These are phyloP conservation scores for Druceiella hillmani DNA, from an alignment of 2,888 invertebrate species.

Conservation along the genomic window DNA sequence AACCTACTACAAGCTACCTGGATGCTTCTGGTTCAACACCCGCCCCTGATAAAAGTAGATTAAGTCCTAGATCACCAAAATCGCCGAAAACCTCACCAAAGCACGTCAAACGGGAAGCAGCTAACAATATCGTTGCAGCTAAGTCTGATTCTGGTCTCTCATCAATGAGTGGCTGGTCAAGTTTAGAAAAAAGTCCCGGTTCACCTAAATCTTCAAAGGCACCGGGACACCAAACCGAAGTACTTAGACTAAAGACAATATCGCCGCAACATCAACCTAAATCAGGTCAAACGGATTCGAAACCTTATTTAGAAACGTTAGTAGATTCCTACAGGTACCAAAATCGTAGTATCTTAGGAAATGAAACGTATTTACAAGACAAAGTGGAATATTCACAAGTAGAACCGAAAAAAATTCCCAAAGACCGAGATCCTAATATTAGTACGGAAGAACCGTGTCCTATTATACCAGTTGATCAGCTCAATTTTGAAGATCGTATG, in stretches of 20 bases:
- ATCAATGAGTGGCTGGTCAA: constrained; percentile 84
- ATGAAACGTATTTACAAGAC: no score
- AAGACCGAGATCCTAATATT: no score
- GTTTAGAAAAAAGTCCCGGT: constrained; percentile 78
- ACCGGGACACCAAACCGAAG: no score
- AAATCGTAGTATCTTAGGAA: constrained; percentile 9
- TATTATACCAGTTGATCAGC: no score
- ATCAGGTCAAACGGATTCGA: constrained; percentile 39
- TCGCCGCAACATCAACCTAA: constrained; percentile 23
- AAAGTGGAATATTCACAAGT: no score
- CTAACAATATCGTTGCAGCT: constrained; percentile 59
- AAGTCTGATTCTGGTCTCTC: constrained; percentile 85
- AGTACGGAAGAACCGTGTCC: no score
- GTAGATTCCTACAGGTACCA: constrained; percentile 49
- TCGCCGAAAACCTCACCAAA: constrained; percentile 70
- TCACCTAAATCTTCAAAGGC: constrained; percentile 65
- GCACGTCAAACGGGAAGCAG: constrained; percentile 54
- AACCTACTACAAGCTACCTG: constrained; percentile 33
- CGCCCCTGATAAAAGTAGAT: constrained; percentile 45
- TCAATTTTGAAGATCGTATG: no score
- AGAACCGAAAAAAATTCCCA: constrained; percentile 30
- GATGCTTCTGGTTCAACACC: constrained; percentile 32
- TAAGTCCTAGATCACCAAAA: constrained; percentile 67
- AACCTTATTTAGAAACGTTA: constrained; percentile 52
- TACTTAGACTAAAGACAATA: constrained; percentile 36